phyloP scores from a whole-genome alignment of 2,888 invertebrate species.

The Mechanitis messenoides region DNA sequence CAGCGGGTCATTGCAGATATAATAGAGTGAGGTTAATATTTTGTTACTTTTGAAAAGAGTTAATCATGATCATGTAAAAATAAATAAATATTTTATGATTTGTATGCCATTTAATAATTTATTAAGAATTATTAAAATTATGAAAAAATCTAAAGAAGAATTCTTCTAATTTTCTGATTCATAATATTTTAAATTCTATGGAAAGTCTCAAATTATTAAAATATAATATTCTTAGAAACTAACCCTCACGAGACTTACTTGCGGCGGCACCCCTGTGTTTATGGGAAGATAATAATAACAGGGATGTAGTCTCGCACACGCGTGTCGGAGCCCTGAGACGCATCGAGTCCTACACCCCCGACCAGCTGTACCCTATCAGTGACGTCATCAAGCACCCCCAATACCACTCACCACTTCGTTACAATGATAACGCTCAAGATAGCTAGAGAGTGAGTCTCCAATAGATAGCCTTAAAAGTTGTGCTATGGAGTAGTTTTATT shows the following conservation, averaged over 20 bases:
- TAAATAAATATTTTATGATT: background rate
- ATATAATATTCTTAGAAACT: no score
- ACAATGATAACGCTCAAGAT: conserved; percentile 1
- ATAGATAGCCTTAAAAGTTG: no score
- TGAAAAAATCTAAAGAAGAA: no score
- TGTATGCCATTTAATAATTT: no score
- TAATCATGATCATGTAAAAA: no score
- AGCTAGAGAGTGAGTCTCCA: background rate
- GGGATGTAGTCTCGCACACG: conserved; percentile 34
- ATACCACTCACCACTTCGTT: conserved; percentile 23
- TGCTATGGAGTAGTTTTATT: no score
- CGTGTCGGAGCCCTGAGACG: conserved; percentile 33
- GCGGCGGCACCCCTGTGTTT: no score
- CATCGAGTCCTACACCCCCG: conserved; percentile 27
- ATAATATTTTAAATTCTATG: no score
- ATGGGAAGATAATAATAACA: conserved; percentile 21
- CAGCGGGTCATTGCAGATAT: conserved; percentile 47
- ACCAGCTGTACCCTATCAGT: conserved; percentile 35
- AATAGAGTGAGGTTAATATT: conserved; percentile 35
- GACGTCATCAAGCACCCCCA: conserved; percentile 37
- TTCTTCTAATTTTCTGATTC: no score
- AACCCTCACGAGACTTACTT: no score
- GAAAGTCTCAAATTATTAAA: no score
- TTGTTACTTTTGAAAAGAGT: background rate
- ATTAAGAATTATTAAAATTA: no score